Evolutionary conservation across 64 coral and sea anemone species (phyloP).

Genomic region (Pocillopora damicornis): DNA sequence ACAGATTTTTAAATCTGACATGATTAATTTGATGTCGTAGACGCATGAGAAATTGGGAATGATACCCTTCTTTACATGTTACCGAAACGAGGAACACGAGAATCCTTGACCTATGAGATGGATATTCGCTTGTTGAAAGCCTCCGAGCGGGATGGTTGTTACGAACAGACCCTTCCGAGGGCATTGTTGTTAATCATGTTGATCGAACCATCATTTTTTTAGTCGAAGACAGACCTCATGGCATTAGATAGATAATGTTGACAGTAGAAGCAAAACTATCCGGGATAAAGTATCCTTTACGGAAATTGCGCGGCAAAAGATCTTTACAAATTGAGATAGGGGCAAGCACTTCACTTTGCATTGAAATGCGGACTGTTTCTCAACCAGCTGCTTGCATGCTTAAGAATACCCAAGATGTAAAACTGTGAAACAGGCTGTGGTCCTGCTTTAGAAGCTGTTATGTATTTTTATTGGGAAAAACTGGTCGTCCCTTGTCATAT

Average conservation of each 20-base stretch:
- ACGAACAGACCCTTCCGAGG: neutral
- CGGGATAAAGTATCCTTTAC: constrained; percentile 24
- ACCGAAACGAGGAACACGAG: neutral
- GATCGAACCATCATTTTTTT: constrained; percentile 27
- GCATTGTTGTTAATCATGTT: neutral
- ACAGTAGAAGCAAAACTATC: constrained; percentile 23
- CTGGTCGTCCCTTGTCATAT: constrained; percentile 7
- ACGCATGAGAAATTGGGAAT: neutral
- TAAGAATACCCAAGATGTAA: neutral
- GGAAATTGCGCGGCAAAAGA: constrained; percentile 28
- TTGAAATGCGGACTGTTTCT: neutral
- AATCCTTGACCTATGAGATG: neutral
- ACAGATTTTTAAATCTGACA: neutral
- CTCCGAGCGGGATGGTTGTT: neutral
- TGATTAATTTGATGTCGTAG: neutral
- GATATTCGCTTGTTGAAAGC: neutral
- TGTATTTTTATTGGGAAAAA: neutral
- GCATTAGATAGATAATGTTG: constrained; percentile 26
- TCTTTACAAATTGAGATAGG: constrained; percentile 16
- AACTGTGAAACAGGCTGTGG: neutral
- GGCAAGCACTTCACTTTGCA: neutral
- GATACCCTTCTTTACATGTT: neutral
- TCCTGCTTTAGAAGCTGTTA: neutral
- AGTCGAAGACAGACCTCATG: constrained; percentile 28
- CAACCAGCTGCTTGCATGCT: neutral